Evolutionary conservation across 2,797 vertebrate species (phyloP).

Genomic region (Myripristis murdjan): DNA sequence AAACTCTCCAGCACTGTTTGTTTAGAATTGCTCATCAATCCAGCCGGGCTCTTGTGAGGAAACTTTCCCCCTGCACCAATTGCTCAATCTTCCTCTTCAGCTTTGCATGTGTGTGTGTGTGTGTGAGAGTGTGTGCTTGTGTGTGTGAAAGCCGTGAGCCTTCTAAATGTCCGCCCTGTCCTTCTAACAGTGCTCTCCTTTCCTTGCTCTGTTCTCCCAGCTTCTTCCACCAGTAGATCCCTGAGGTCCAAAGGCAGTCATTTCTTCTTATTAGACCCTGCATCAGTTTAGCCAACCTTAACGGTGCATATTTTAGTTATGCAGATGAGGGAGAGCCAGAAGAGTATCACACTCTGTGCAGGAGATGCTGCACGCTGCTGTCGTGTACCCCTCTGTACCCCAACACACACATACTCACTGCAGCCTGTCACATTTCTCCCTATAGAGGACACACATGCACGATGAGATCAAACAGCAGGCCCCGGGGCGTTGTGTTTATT

Average conservation of each 20-base stretch:
- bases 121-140: background rate
- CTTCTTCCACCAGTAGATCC: slow-evolving; percentile 31
- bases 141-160: slow-evolving; percentile 29
- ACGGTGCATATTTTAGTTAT: slow-evolving; percentile 63
- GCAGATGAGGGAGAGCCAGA: slow-evolving; percentile 58
- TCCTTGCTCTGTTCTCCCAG: slow-evolving; percentile 17
- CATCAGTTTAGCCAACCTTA: slow-evolving; percentile 66
- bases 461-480: slow-evolving; percentile 75
- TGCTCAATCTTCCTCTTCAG: slow-evolving; percentile 36
- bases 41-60: slow-evolving; percentile 45
- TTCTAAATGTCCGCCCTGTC: slow-evolving; percentile 41
- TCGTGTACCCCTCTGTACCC: slow-evolving; percentile 53
- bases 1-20: slow-evolving; percentile 74
- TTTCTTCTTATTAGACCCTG: slow-evolving; percentile 50
- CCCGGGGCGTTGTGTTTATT: slow-evolving; percentile 77
- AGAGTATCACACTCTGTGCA: slow-evolving; percentile 53
- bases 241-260: slow-evolving; percentile 38
- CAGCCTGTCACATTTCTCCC: slow-evolving; percentile 76
- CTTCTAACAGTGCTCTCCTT: slow-evolving; percentile 27
- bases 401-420: slow-evolving; percentile 48
- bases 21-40: slow-evolving; percentile 67
- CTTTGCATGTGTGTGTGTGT: slow-evolving; percentile 32
- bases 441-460: slow-evolving; percentile 64
- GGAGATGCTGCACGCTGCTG: slow-evolving; percentile 56
- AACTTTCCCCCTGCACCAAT: slow-evolving; percentile 22